Base-by-base conservation (phyloP, 2,113 vertebrate genomes). In the Heterotis niloticus region DNA sequence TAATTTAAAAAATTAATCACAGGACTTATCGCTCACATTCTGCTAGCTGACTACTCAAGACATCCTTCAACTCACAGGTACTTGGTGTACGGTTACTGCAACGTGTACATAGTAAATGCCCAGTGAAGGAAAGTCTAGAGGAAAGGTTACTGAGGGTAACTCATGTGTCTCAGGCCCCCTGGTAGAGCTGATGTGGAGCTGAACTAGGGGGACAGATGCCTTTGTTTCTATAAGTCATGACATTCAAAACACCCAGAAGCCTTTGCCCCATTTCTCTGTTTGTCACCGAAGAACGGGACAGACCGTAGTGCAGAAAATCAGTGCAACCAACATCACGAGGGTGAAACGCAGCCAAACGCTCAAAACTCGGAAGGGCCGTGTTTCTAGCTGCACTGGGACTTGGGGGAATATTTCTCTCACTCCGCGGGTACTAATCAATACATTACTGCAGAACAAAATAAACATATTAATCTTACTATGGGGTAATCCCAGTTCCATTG, bases 401-500 rank as follows among this genome's bases (percentile, higher is more conserved):
- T 23, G 44, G 12, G n/a, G 0, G 54, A 23, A 52, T 56, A 72
- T 56, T 23, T n/a, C 70, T 72, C 69, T 44, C 18, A 44, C n/a
- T 10, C 10, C 29, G 34, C 20, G 11, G 54, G 16, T 54, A 20
- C n/a, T 4, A 44, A 72, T 52, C 44, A 56, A 72, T 75, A 60
- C 60, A 62, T 24, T 34, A 60, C 28, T 60, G 54, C 57, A 16
- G 29, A 64, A 64, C 26, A 62, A 64, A 76, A 11, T 54, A 29
- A 64, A 51, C 26, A 65, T 51, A 76, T 23, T 64, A 64, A 5
- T 26, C 28, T 76, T 44, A 64, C 59, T 34, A 76, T 64, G 13
- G 29, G 57, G 60, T 64, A 34, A 76, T 76, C 29, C 64, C 73
- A 18, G 59, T 64, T 76, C 10, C 26, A 64, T 64, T 52, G 51